These are phyloP conservation scores for Xerus inauris DNA, from an alignment of 2,113 vertebrate genomes.

Conservation along the genomic window DNA sequence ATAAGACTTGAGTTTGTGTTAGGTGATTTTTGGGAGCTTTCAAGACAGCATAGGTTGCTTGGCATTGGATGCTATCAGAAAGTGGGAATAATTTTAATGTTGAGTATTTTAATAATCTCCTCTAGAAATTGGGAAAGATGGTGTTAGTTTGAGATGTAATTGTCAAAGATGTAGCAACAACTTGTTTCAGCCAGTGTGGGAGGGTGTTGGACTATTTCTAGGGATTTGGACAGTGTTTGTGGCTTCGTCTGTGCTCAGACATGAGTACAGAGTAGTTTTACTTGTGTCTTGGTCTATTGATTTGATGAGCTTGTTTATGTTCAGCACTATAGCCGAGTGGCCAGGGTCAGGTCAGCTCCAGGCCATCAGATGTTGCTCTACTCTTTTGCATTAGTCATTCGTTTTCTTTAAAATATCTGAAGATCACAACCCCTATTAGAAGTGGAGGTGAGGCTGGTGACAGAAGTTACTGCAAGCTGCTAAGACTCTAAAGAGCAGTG, in stretches of 20 bases:
- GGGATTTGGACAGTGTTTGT: neutral
- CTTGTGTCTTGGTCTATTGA: neutral
- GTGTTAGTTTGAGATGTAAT: neutral
- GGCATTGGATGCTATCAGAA: neutral
- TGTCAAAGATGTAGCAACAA: neutral
- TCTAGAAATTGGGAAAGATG: neutral
- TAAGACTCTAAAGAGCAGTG: neutral
- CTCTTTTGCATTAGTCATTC: neutral
- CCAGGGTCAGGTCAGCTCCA: neutral
- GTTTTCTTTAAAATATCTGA: neutral
- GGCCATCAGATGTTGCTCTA: neutral
- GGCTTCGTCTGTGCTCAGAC: neutral
- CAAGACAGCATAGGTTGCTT: neutral
- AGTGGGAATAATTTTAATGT: neutral
- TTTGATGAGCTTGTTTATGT: neutral
- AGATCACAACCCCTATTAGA: neutral
- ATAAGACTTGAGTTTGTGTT: neutral
- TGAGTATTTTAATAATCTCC: neutral
- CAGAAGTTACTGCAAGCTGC: neutral
- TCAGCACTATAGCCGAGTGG: neutral
- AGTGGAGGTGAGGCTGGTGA: neutral
- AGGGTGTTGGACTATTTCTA: neutral
- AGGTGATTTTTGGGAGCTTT: neutral
- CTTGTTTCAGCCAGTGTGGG: neutral
- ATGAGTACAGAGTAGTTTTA: neutral